A percentile compares a stretch with the other conserved stretches of the same genome.
These are phyloP conservation scores for Triplophysa bombifrons DNA, from an alignment of 2,797 vertebrate species.

Conservation along the genomic window DNA sequence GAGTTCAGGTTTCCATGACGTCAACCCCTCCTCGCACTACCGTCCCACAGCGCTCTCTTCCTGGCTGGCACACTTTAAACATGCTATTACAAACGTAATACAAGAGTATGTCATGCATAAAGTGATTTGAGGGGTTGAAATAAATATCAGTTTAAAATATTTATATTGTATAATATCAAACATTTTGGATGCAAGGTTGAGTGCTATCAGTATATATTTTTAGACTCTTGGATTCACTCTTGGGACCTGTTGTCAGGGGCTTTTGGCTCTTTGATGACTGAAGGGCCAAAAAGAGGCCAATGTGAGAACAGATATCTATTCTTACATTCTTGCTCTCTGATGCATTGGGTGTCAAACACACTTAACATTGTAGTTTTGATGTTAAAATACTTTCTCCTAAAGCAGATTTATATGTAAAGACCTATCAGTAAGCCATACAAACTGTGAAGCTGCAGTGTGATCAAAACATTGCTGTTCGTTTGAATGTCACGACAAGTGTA, in stretches of 20 bases:
- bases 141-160: not conserved
- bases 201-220: not conserved
- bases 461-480: conserved; percentile 1
- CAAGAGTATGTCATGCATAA: not conserved
- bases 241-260: too few species aligned
- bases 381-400: too few species aligned
- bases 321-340: too few species aligned
- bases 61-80: conserved; percentile 5
- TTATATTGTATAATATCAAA: not conserved
- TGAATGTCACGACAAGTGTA: not conserved
- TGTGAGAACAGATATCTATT: not conserved
- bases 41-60: not conserved
- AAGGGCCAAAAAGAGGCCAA: not conserved
- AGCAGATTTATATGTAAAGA: too few species aligned
- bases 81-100: not conserved
- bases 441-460: not conserved
- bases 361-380: too few species aligned
- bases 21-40: conserved; percentile 1
- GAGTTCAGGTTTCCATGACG: conserved; percentile 53
- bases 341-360: not conserved
- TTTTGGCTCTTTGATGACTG: not conserved
- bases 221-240: not conserved
- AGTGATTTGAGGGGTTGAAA: not conserved
- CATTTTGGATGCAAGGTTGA: not conserved
- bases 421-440: too few species aligned